phyloP scores from a whole-genome alignment of 2,797 vertebrate species.

The Hypotaenidia okinawae region DNA sequence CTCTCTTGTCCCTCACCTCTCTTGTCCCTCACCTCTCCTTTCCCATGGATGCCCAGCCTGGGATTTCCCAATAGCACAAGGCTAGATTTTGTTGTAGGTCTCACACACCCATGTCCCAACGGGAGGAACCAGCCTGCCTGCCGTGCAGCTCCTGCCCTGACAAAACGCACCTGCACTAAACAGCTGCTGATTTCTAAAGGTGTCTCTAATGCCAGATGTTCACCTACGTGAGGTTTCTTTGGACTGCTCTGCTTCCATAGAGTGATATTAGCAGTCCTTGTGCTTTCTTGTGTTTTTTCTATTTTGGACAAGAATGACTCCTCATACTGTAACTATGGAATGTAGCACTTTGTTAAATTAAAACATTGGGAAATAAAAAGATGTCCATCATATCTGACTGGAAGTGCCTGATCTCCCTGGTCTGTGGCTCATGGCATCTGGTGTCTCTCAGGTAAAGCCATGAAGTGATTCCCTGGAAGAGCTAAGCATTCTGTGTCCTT shows the following conservation, averaged over 20 bases:
- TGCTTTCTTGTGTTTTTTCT: slow-evolving; percentile 49
- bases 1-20: neutral
- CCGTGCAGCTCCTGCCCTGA: neutral
- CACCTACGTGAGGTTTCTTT: neutral
- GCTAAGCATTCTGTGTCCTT: neutral
- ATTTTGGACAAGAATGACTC: neutral
- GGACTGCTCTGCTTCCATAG: slow-evolving; percentile 10
- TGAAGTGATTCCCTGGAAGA: neutral
- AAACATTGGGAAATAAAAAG: slow-evolving; percentile 63
- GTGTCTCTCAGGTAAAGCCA: neutral
- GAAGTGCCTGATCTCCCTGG: neutral
- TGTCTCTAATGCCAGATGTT: slow-evolving; percentile 19
- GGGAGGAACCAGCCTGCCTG: slow-evolving; percentile 6
- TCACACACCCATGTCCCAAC: neutral
- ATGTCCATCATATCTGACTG: neutral
- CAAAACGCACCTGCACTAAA: neutral
- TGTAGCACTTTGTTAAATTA: slow-evolving; percentile 57
- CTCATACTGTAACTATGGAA: slow-evolving; percentile 50
- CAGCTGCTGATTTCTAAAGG: slow-evolving; percentile 16
- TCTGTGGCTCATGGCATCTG: neutral
- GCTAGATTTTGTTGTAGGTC: neutral
- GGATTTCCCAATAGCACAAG: neutral
- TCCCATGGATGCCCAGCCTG: neutral
- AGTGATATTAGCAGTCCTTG: neutral
- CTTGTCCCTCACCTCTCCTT: neutral